A percentile compares a stretch with the other conserved stretches of the same genome.
Conservation (phyloP, 2,113 vertebrate genomes). For the Saguinus midas region DNA sequence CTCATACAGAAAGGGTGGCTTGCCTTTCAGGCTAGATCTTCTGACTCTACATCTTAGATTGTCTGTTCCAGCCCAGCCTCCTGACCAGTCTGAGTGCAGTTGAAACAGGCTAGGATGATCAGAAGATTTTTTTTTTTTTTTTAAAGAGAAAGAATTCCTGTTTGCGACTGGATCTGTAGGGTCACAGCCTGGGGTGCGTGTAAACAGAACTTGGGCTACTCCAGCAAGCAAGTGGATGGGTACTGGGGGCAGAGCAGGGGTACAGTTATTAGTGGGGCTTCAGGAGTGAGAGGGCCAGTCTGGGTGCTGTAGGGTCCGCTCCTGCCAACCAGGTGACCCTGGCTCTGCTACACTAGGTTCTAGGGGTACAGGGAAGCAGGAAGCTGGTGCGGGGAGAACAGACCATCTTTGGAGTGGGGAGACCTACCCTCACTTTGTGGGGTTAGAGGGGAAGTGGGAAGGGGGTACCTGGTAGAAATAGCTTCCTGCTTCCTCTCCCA, state of each 20-base stretch:
- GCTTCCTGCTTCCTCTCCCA: neutral
- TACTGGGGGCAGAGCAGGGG: accelerated
- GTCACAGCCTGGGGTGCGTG: accelerated
- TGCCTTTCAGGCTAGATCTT: neutral
- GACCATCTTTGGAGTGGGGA: neutral
- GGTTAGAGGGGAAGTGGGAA: too few relatives aligned
- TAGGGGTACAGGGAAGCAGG: neutral
- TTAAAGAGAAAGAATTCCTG: neutral
- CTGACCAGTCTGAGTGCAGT: neutral
- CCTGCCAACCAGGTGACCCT: neutral
- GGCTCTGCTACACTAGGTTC: neutral
- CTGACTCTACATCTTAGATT: neutral
- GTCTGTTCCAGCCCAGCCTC: neutral
- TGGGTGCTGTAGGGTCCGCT: neutral
- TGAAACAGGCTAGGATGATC: neutral
- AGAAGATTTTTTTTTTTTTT: neutral
- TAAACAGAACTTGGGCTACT: neutral
- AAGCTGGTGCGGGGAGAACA: neutral
- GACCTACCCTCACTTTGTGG: neutral
- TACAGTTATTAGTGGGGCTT: neutral
- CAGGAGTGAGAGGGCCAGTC: neutral
- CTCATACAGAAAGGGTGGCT: neutral
- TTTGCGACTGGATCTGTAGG: neutral
- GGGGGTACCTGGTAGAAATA: neutral
- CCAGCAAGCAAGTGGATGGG: neutral